Evolutionary conservation across 2,797 vertebrate species (phyloP).

Genomic region (Galaxias olidus): DNA sequence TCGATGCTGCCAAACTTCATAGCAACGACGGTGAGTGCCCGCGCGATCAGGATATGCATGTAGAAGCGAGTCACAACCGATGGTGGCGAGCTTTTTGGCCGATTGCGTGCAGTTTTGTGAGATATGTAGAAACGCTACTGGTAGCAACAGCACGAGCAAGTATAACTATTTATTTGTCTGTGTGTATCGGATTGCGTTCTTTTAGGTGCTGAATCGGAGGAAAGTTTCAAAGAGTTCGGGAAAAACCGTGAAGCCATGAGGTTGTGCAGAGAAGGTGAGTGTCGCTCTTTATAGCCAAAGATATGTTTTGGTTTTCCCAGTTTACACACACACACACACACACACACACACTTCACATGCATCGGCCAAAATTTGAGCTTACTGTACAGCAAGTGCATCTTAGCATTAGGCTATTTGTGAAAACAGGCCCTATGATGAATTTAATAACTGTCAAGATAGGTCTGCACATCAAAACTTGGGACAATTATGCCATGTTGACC

Average conservation of each 20-base stretch:
- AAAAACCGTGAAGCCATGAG: conserved; percentile 98
- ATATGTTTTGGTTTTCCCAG: conserved; percentile 67
- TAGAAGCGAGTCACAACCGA: conserved; percentile 59
- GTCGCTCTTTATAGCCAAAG: conserved; percentile 54
- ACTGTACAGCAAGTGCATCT: conserved; percentile 40
- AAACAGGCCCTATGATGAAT: too few relatives aligned
- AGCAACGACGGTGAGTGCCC: conserved; percentile 90
- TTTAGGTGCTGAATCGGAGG: conserved; percentile 91
- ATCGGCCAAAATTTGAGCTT: conserved; percentile 29
- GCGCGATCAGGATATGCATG: conserved; percentile 54
- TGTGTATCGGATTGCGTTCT: conserved; percentile 59
- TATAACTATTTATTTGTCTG: conserved; percentile 77
- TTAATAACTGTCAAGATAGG: too few relatives aligned
- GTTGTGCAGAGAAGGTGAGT: conserved; percentile 98
- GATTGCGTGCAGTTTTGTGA: conserved; percentile 78
- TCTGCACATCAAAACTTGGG: too few relatives aligned
- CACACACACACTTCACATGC: conserved; percentile 48
- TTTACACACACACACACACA: conserved; percentile 57
- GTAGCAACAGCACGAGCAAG: conserved; percentile 75
- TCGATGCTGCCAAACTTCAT: conserved; percentile 93
- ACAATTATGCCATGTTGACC: too few relatives aligned
- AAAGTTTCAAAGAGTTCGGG: conserved; percentile 98
- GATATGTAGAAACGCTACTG: conserved; percentile 73
- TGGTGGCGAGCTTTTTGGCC: conserved; percentile 70
- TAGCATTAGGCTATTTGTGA: neutral